These are phyloP conservation scores for Spinibarbus caldwelli DNA, from an alignment of 2,797 vertebrate genomes.

Conservation along the genomic window DNA sequence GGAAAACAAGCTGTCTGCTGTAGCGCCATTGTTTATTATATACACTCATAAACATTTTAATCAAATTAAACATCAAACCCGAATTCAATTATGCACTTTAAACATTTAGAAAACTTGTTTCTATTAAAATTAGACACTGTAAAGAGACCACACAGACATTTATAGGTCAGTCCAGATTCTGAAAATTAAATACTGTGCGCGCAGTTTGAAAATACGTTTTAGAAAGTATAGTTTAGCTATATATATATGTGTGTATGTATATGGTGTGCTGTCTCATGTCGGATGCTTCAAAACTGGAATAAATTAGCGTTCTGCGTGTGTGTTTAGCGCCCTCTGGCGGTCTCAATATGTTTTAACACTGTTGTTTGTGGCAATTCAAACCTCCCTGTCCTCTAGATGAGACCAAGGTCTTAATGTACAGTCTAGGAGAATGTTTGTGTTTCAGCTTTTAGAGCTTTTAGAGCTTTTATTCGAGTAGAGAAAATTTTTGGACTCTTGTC, in stretches of 20 bases:
- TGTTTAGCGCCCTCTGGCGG: conserved; percentile 6
- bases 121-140: background rate
- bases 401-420: background rate
- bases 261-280: background rate
- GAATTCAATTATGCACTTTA: conserved; percentile 16
- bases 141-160: conserved; percentile 32
- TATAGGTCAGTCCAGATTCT: background rate
- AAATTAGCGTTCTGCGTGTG: background rate
- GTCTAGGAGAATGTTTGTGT: background rate
- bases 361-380: background rate
- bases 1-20: conserved; percentile 30
- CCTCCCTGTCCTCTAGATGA: background rate
- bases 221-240: background rate
- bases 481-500: background rate
- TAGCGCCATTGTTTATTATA: conserved; percentile 18
- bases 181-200: background rate
- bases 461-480: background rate
- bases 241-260: too few relatives aligned
- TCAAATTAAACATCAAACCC: conserved; percentile 23
- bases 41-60: conserved; percentile 19
- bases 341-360: background rate
- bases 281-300: background rate
- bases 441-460: background rate
- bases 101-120: conserved; percentile 3
- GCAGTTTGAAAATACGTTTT: background rate